phyloP scores from a whole-genome alignment of 2,113 vertebrate genomes.

The Perognathus longimembris region DNA sequence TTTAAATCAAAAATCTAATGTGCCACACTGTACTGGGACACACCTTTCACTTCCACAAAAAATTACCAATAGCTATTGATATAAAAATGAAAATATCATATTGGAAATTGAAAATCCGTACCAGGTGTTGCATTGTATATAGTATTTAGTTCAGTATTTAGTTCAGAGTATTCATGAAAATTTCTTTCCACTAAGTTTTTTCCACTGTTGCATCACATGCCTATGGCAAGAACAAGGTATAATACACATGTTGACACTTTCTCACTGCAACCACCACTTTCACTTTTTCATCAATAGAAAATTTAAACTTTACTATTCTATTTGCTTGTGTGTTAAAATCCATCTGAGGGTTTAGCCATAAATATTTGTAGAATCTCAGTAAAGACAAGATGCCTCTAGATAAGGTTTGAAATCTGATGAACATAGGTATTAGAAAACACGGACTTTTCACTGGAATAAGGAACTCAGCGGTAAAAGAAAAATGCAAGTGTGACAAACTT shows the following conservation, averaged over 20 bases:
- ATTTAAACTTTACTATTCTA: conserved; percentile 24
- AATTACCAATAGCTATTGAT: conserved; percentile 30
- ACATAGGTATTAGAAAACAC: conserved; percentile 31
- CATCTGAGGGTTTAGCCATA: neutral
- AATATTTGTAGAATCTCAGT: neutral
- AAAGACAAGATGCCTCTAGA: neutral
- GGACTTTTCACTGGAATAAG: neutral
- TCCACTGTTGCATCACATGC: neutral
- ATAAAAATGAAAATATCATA: neutral
- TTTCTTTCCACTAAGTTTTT: neutral
- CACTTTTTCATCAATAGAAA: conserved; percentile 30
- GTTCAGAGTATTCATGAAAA: neutral
- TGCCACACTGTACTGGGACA: neutral
- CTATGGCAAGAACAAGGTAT: neutral
- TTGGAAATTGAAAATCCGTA: neutral
- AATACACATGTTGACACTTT: neutral
- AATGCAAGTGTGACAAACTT: conserved; percentile 18
- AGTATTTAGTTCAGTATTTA: neutral
- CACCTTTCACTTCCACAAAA: neutral
- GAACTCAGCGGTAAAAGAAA: neutral
- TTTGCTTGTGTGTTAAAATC: neutral
- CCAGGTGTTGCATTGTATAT: neutral
- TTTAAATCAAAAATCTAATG: conserved; percentile 47
- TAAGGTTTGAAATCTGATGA: neutral
- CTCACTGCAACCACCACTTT: neutral